Percentiles rank a stretch among this genome's conserved stretches.
Evolutionary conservation across 2,113 vertebrate genomes (phyloP).

Genomic region (Eira barbara): DNA sequence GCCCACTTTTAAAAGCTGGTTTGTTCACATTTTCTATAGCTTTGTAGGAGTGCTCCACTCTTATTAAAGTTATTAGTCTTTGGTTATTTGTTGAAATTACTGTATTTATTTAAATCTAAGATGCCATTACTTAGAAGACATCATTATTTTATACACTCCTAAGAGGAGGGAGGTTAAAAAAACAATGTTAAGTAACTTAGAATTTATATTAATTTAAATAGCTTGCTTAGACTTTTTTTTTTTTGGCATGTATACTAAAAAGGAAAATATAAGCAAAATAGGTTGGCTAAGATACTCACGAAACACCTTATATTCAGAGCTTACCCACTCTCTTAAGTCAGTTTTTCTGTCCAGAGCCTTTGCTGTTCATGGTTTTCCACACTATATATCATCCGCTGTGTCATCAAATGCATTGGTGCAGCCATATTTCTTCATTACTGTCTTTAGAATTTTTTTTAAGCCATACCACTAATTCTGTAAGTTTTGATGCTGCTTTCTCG

Average conservation of each 20-base stretch:
- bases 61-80: background rate
- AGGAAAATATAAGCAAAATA: background rate
- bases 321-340: background rate
- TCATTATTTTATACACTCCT: background rate
- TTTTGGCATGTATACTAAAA: background rate
- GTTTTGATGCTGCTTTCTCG: background rate
- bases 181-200: background rate
- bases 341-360: background rate
- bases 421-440: background rate
- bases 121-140: background rate
- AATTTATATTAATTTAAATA: background rate
- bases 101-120: background rate
- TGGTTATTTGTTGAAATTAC: background rate
- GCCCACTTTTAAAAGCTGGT: background rate
- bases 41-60: background rate
- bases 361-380: background rate
- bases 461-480: background rate
- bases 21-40: background rate
- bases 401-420: background rate
- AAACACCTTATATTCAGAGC: background rate
- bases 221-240: background rate
- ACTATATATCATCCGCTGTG: background rate
- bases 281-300: background rate
- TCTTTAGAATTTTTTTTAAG: background rate
- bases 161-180: background rate